Percentiles rank a stretch among this genome's conserved stretches.
Evolutionary conservation across 2,113 vertebrate genomes (phyloP).

Genomic region (Emydura subglobosa): DNA sequence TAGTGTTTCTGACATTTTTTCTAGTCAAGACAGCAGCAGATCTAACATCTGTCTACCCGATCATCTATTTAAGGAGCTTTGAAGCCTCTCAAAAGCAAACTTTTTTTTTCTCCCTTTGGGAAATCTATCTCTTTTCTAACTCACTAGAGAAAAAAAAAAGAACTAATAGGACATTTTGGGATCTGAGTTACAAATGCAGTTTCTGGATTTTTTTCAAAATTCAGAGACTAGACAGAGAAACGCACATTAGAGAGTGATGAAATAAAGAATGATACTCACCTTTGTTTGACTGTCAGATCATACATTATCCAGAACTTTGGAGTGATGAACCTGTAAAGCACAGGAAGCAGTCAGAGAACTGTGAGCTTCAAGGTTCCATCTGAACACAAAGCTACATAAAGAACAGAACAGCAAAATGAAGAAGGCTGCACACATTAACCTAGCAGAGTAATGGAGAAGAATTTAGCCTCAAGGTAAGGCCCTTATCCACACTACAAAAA

Average conservation of each 20-base stretch:
- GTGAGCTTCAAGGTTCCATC: background rate
- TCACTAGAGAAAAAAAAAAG: background rate
- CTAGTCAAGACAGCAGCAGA: background rate
- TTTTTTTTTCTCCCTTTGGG: background rate
- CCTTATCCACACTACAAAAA: background rate
- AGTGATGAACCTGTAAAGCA: background rate
- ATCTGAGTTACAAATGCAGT: conserved; percentile 22
- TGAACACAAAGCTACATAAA: background rate
- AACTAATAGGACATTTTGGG: conserved; percentile 9
- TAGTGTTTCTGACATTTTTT: background rate
- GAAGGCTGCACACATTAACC: background rate
- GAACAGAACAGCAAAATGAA: background rate
- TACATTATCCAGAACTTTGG: background rate
- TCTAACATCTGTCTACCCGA: background rate
- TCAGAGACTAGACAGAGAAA: conserved; percentile 28
- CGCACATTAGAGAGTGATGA: background rate
- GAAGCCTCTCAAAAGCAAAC: background rate
- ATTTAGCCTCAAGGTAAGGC: background rate
- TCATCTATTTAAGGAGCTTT: background rate
- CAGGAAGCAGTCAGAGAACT: background rate
- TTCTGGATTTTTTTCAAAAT: conserved; percentile 18
- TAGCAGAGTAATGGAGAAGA: background rate
- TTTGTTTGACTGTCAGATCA: background rate
- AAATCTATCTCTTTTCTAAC: background rate
- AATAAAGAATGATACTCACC: background rate